Conservation (phyloP, 2,888 invertebrate species). For the Onthophagus sagittarius region DNA sequence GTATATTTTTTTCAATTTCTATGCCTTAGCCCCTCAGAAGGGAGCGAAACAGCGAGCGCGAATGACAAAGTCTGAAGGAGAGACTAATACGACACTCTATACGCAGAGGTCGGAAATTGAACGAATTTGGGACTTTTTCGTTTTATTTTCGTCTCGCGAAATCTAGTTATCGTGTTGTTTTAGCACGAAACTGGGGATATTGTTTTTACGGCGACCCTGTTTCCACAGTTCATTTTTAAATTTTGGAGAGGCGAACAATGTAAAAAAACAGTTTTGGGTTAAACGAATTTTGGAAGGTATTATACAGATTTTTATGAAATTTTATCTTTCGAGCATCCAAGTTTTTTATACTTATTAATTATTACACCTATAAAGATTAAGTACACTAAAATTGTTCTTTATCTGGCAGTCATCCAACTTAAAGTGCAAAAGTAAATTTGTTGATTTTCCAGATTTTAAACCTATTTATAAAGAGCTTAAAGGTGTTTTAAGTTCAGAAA, state of each 20-base stretch:
- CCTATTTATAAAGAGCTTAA: no score
- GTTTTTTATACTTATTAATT: no score
- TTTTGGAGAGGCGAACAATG: neutral
- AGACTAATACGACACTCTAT: slow-evolving; percentile 27
- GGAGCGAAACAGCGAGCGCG: slow-evolving; percentile 2
- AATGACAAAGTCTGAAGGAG: slow-evolving; percentile 21
- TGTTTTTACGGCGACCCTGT: neutral
- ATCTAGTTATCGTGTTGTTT: slow-evolving; percentile 24
- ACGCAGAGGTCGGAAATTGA: slow-evolving; percentile 21
- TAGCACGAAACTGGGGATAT: slow-evolving; percentile 20
- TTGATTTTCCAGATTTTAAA: no score
- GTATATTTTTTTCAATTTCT: neutral
- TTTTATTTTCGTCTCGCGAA: slow-evolving; percentile 19
- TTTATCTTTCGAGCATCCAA: no score
- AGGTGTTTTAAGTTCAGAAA: no score
- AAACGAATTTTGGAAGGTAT: neutral
- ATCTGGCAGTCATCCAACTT: no score
- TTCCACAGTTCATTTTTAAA: slow-evolving; percentile 19
- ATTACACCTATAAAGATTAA: no score
- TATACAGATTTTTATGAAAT: no score
- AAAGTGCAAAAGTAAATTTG: no score
- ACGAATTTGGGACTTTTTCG: slow-evolving; percentile 24
- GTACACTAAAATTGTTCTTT: no score
- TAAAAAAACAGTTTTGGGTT: neutral
- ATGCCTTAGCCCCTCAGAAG: neutral